Evolutionary conservation across 2,113 vertebrate genomes (phyloP), one percentile per base, ranked within the genome.

Genomic region (Plectropomus leopardus): DNA sequence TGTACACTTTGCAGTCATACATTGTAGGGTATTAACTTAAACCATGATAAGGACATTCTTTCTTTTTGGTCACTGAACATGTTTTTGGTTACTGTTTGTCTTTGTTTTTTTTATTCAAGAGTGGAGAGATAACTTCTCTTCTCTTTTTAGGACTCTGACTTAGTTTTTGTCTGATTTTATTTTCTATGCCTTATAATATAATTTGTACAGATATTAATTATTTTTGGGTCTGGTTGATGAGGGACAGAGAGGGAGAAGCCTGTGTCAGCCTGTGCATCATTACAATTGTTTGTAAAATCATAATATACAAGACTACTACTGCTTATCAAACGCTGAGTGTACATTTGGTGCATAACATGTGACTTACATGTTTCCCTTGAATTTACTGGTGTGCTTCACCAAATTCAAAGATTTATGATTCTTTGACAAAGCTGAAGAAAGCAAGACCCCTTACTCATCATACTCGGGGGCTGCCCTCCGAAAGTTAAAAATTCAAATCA

Each of bases 401-500:
- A 66, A 2, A 48, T 70, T 58, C 13, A 42, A 65, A 72, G 71
- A 80, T 75, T 47, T 84, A 58, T 72, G 40, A 77, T 66, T 70
- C 21, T 59, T 44, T 81, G 67, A 6, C 48, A 78, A 76, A 84
- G 14, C 72, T 36, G 24, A 30, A 74, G 28, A 14, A 86, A 69
- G 7, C 28, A 34, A 63, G 15, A 45, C 61, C 34, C 24, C 11
- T 76, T 68, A 68, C 76, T 74, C 42, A 70, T n/a, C 48, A 5
- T n/a, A 24, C 23, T 80, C 44, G 24, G 28, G 40, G 51, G 32
- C n/a, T 68, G 51, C 53, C 61, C 48, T 10, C 36, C 1, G 36
- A 40, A 40, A 40, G 36, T 40, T 2, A 8, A 40, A 40, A 8
- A 9, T 40, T 11, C 36, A 10, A 36, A 40, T 40, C 36, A 40